Conservation (phyloP, 2,888 invertebrate genomes). For the Pomacea canaliculata region DNA sequence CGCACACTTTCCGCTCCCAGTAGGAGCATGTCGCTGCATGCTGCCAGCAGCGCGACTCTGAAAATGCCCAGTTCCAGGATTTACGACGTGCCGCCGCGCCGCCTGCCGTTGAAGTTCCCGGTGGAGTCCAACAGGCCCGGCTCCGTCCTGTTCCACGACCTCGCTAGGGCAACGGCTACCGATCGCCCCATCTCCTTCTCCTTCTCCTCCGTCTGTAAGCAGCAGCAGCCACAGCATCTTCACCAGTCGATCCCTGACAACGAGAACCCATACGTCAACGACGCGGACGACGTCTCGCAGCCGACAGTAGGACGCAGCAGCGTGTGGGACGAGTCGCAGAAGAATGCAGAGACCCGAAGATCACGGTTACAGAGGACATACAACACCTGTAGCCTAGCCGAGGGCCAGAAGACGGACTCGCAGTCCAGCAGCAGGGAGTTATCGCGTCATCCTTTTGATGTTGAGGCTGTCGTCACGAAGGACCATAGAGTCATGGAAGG, state of each 20-base stretch:
- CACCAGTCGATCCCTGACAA: not conserved
- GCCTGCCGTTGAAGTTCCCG: constrained; percentile 15
- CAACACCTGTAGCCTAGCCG: not conserved
- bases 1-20: too few relatives aligned
- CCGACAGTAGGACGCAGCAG: not conserved
- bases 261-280: constrained; percentile 9
- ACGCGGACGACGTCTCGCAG: not conserved
- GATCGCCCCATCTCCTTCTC: not conserved
- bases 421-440: too few relatives aligned
- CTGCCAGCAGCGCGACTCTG: not conserved
- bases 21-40: too few relatives aligned
- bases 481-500: not conserved
- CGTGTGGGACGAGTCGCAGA: constrained; percentile 7
- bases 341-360: not conserved
- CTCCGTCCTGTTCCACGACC: not conserved
- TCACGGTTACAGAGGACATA: not conserved
- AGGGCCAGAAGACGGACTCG: too few relatives aligned
- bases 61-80: constrained; percentile 4
- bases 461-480: too few relatives aligned
- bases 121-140: constrained; percentile 3
- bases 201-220: constrained; percentile 3
- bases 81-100: constrained; percentile 19
- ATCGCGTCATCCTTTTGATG: too few relatives aligned
- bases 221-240: not conserved
- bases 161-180: not conserved